These are phyloP conservation scores for Lottia gigantea DNA, from an alignment of 2,888 invertebrate species.

Conservation along the genomic window DNA sequence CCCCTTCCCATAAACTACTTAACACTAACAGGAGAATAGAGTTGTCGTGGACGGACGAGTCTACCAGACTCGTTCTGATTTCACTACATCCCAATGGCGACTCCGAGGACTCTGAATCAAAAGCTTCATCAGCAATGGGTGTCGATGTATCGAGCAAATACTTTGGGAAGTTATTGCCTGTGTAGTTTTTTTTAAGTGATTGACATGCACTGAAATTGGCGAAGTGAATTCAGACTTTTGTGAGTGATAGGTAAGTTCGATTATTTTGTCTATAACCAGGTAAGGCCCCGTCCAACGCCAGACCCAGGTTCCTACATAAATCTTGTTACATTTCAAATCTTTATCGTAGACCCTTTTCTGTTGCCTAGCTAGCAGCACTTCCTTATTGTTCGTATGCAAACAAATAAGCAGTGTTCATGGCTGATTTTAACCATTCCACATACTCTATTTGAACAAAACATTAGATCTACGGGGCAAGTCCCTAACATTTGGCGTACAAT, in stretches of 20 bases:
- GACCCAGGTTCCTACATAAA: background rate
- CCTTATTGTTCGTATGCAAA: background rate
- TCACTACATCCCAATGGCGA: background rate
- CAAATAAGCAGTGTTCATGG: background rate
- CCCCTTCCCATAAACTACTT: background rate
- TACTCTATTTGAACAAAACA: background rate
- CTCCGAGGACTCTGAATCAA: background rate
- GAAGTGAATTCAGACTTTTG: background rate
- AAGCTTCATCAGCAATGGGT: background rate
- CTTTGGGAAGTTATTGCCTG: background rate
- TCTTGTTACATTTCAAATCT: background rate
- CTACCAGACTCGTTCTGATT: background rate
- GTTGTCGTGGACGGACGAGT: background rate
- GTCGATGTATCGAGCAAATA: background rate
- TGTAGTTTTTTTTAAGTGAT: background rate
- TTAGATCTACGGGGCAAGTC: too few relatives aligned
- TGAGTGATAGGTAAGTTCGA: background rate
- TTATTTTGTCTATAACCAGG: background rate
- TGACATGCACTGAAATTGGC: background rate
- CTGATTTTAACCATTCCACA: background rate
- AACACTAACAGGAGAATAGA: background rate
- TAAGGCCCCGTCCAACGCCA: slow-evolving; percentile 8
- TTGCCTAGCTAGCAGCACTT: background rate
- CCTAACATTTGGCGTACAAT: too few relatives aligned
- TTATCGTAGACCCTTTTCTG: background rate